Evolutionary conservation across 2,888 invertebrate genomes (phyloP).

Genomic region (Heteropelma amictum): DNA sequence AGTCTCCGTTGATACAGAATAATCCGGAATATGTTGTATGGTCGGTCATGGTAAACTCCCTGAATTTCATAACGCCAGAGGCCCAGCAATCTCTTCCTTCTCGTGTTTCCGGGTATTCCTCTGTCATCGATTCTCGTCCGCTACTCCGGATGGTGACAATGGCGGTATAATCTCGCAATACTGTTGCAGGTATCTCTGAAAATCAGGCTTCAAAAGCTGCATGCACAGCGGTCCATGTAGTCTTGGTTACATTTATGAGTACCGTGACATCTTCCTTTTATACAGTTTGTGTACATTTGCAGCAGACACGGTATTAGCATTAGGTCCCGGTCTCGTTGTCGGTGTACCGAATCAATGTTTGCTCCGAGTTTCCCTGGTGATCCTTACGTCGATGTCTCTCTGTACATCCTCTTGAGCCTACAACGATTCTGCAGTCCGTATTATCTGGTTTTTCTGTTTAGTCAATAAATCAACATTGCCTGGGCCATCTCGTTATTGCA

Average conservation of each 20-base stretch:
- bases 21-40: slow-evolving; percentile 31
- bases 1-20: slow-evolving; percentile 30
- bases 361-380: neutral
- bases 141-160: neutral
- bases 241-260: slow-evolving; percentile 10
- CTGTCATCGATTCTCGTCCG: slow-evolving; percentile 10
- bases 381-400: neutral
- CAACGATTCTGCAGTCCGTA: too few relatives aligned
- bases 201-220: slow-evolving; percentile 20
- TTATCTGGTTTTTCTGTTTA: too few relatives aligned
- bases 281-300: neutral
- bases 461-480: too few relatives aligned
- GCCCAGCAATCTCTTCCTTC: slow-evolving; percentile 26
- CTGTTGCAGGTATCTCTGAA: neutral
- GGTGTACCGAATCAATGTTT: slow-evolving; percentile 9
- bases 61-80: slow-evolving; percentile 39
- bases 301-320: too few relatives aligned
- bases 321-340: neutral
- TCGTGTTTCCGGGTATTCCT: slow-evolving; percentile 4
- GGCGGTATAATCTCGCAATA: neutral
- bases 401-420: neutral
- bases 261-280: neutral
- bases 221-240: slow-evolving; percentile 12
- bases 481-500: too few relatives aligned
- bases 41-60: slow-evolving; percentile 28